These are phyloP conservation scores for Strigops habroptila DNA, from an alignment of 2,113 vertebrate species.

Conservation along the genomic window DNA sequence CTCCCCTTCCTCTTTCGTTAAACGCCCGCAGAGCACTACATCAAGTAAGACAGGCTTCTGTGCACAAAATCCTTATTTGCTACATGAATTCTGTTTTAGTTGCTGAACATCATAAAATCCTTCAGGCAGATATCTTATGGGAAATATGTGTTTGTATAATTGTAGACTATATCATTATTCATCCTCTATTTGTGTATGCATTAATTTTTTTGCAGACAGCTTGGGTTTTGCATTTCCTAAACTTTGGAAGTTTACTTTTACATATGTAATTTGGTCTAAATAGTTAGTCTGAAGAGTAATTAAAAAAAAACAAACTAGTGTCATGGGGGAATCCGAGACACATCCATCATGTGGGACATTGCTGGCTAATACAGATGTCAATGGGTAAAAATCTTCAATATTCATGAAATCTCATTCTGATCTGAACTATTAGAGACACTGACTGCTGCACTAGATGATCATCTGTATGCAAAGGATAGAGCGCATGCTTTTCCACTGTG, in stretches of 20 bases:
- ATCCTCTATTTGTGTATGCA: neutral
- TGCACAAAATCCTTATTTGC: constrained; percentile 30
- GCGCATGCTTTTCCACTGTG: neutral
- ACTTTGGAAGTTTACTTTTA: neutral
- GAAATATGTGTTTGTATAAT: constrained; percentile 40
- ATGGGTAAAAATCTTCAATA: constrained; percentile 1
- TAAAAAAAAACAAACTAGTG: neutral
- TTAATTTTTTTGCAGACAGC: neutral
- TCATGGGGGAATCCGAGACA: neutral
- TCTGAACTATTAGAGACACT: neutral
- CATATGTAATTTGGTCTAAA: neutral
- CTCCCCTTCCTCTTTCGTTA: neutral
- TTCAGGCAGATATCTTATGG: constrained; percentile 29
- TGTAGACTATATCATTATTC: neutral
- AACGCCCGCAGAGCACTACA: neutral
- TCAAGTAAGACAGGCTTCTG: constrained; percentile 12
- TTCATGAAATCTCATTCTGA: neutral
- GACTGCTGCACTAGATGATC: neutral
- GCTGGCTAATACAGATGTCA: neutral
- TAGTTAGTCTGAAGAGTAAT: neutral
- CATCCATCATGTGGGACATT: neutral
- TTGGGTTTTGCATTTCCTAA: neutral
- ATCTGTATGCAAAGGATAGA: neutral
- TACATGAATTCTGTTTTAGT: constrained; percentile 35
- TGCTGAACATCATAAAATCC: constrained; percentile 41